Percentiles rank a stretch among this genome's conserved stretches.
Conservation (phyloP, 2,113 vertebrate species). For the Galeopterus variegatus region DNA sequence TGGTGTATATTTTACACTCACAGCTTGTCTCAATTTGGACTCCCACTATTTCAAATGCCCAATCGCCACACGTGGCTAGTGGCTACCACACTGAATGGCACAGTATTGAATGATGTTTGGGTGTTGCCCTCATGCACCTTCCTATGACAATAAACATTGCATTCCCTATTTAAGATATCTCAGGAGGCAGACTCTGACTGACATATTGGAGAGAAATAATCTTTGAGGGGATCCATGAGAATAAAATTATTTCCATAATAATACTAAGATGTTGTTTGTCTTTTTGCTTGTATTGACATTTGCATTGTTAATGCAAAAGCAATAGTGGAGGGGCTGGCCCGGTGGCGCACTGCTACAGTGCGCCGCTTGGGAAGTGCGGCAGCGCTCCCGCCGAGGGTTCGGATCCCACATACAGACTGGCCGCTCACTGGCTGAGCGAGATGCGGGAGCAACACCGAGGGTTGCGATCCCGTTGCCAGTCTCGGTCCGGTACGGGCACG, state of each 20-base stretch:
- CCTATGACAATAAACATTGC: neutral
- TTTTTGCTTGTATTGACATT: neutral
- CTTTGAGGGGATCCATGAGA: neutral
- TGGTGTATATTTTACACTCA: neutral
- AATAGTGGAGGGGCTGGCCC: no score
- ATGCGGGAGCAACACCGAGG: no score
- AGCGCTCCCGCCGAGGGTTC: no score
- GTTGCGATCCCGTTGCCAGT: no score
- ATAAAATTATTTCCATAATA: neutral
- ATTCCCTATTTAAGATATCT: no score
- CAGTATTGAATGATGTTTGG: fast-evolving
- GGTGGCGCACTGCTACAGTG: no score
- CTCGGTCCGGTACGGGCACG: no score
- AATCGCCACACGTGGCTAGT: fast-evolving
- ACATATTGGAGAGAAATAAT: neutral
- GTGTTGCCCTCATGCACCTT: neutral
- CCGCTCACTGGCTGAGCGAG: no score
- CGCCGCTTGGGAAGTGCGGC: no score
- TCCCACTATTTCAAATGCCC: neutral
- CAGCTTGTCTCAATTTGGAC: neutral
- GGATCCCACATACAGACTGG: no score
- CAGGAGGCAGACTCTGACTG: neutral
- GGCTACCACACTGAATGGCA: fast-evolving
- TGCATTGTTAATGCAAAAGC: no score
- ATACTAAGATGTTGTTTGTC: neutral